These are phyloP conservation scores for Pocota personata DNA, from an alignment of 2,888 invertebrate genomes.

Conservation along the genomic window DNA sequence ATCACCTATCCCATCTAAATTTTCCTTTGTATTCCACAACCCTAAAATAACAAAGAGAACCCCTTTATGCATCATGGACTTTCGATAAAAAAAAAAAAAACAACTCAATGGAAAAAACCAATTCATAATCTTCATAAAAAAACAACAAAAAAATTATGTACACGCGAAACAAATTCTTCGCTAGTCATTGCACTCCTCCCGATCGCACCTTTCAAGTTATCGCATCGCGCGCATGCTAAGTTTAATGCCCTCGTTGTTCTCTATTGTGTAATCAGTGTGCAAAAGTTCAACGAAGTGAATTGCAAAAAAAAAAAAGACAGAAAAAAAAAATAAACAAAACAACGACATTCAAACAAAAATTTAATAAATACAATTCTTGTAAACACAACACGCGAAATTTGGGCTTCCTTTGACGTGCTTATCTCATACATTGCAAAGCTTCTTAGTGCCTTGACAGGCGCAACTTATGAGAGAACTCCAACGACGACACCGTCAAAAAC, in stretches of 20 bases:
- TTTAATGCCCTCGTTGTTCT: constrained; percentile 46
- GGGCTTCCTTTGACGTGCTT: constrained; percentile 11
- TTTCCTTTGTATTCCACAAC: neutral
- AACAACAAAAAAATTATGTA: constrained; percentile 1
- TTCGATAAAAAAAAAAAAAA: neutral
- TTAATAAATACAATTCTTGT: constrained; percentile 2
- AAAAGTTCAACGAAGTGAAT: constrained; percentile 42
- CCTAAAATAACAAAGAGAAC: neutral
- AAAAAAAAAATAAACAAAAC: neutral
- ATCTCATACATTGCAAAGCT: constrained; percentile 35
- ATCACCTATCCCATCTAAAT: too few relatives aligned
- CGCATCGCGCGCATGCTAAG: constrained; percentile 51
- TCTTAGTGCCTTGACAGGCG: constrained; percentile 11
- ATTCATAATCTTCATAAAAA: constrained; percentile 11
- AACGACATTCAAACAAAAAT: neutral
- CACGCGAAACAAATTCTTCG: constrained; percentile 21
- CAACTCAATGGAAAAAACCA: neutral
- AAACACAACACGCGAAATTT: constrained; percentile 23
- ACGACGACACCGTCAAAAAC: neutral
- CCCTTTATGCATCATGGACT: neutral
- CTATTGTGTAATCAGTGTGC: constrained; percentile 42
- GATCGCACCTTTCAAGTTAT: constrained; percentile 47
- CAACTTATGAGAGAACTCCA: constrained; percentile 25
- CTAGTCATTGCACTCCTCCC: constrained; percentile 51
- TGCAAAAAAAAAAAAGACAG: constrained; percentile 53